phyloP scores from a whole-genome alignment of 1,140 invertebrate species.

The Zaprionus davidi region DNA sequence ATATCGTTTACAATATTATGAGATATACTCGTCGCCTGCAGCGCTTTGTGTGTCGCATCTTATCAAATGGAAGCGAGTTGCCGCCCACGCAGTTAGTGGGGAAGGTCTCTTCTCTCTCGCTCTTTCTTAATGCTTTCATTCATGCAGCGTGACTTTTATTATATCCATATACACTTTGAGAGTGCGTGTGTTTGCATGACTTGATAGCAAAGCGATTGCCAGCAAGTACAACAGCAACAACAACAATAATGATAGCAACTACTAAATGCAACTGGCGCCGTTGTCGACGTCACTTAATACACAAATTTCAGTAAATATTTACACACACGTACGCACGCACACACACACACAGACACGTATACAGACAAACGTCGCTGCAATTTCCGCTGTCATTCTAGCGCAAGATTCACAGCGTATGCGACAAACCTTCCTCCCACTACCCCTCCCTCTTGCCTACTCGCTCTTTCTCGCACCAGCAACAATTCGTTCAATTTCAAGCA shows the following conservation, averaged over 20 bases:
- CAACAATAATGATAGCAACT: neutral
- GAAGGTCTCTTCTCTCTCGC: neutral
- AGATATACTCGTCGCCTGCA: conserved; percentile 6
- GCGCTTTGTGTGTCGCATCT: conserved; percentile 20
- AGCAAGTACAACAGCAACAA: conserved; percentile 46
- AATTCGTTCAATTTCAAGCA: conserved; percentile 82
- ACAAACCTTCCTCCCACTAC: neutral
- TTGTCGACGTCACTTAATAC: conserved; percentile 75
- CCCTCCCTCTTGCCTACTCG: neutral
- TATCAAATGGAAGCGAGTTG: conserved; percentile 5
- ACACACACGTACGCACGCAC: conserved; percentile 34
- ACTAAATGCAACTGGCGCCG: conserved; percentile 46
- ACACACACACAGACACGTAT: conserved; percentile 6
- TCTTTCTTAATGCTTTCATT: conserved; percentile 53
- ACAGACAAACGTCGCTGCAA: conserved; percentile 18
- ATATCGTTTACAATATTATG: conserved; percentile 10
- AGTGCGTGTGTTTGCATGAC: conserved; percentile 25
- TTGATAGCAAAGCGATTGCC: conserved; percentile 51
- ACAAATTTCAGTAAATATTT: conserved; percentile 83
- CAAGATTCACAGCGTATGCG: conserved; percentile 9
- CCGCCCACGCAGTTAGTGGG: conserved; percentile 58
- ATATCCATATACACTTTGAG: conserved; percentile 24
- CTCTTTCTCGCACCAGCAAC: conserved; percentile 44
- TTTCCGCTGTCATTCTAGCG: conserved; percentile 37
- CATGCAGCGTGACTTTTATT: conserved; percentile 73